phyloP scores from a whole-genome alignment of 2,888 invertebrate genomes.

The Cinara cedri region DNA sequence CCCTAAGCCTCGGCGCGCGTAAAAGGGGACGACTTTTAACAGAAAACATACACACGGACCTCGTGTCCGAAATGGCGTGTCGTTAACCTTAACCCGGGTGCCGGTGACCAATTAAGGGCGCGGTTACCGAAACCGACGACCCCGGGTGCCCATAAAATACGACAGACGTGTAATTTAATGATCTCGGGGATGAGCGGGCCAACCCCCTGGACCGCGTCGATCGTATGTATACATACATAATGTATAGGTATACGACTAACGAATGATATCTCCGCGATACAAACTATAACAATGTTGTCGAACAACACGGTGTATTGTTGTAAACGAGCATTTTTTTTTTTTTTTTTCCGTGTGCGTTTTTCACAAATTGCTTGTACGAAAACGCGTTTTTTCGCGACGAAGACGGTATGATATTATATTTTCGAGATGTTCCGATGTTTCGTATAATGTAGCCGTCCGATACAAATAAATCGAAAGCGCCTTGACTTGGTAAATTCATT shows the following conservation, averaged over 20 bases:
- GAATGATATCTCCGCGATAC: conserved; percentile 21
- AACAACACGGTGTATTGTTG: background rate
- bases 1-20: conserved; percentile 33
- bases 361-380: background rate
- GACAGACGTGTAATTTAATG: conserved; percentile 55
- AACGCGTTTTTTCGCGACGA: background rate
- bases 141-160: conserved; percentile 52
- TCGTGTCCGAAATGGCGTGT: conserved; percentile 54
- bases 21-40: conserved; percentile 54
- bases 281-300: conserved; percentile 36
- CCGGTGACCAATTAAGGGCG: conserved; percentile 57
- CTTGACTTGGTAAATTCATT: too few species aligned
- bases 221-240: background rate
- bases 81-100: conserved; percentile 56
- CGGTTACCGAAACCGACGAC: conserved; percentile 56
- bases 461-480: too few species aligned
- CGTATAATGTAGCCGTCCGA: too few species aligned
- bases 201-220: conserved; percentile 12
- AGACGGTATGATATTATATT: background rate
- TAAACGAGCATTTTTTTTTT: background rate
- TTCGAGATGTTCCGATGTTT: background rate
- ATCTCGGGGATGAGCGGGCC: conserved; percentile 35
- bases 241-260: conserved; percentile 17
- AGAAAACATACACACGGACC: conserved; percentile 50
- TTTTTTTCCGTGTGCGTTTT: background rate